Base-by-base conservation (phyloP, 53 echinoderm and acorn worm genomes). In the Henricia sp. region DNA sequence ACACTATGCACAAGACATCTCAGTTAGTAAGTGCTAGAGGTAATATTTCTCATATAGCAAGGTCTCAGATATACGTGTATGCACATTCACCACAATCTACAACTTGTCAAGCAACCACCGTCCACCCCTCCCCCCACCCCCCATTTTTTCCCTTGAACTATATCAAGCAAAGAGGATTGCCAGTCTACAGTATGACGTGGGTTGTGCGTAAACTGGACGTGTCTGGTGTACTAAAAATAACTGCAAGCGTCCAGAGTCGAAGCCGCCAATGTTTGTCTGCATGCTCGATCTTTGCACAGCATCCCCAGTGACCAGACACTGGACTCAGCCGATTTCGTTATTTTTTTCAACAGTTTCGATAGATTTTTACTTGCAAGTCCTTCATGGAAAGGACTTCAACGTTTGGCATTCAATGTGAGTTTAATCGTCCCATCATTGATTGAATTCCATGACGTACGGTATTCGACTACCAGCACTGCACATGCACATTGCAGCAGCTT, bases 141-240 rank as follows among this genome's bases (percentile, higher is more conserved):
- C 60, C 74, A 24, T 14, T 4, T 1, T 28, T 3, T 16, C 24
- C 77, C 21, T 41, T 41, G 32, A 21, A 36, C 73, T 34, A 21
- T 33, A 36, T 14, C 19, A 52, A 35, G 42, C 6, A 52, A 52
- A 35, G 52, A 73, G 54, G 20, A 29, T 17, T 30, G 72, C 53
- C 37, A 73, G 73, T 73, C 73, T 33, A 63, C 46, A 39, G 64
- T 44, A 80, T 80, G 80, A 80, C 80, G 80, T 80, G 50, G 80
- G 80, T 33, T 38, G 44, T 80, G 38, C 80, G 80, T 80, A 80
- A 64, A 80, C 46, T 65, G 80, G 65, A 80, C 80, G 63, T 63
- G 64, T 48, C 64, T 32, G 33, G 80, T 58, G 4, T 62, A 44
- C 80, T 80, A 64, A 80, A 80, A 80, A 80, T 64, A 80, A 25